These are phyloP conservation scores for Puntigrus tetrazona DNA, from an alignment of 2,113 vertebrate genomes.

Conservation along the genomic window DNA sequence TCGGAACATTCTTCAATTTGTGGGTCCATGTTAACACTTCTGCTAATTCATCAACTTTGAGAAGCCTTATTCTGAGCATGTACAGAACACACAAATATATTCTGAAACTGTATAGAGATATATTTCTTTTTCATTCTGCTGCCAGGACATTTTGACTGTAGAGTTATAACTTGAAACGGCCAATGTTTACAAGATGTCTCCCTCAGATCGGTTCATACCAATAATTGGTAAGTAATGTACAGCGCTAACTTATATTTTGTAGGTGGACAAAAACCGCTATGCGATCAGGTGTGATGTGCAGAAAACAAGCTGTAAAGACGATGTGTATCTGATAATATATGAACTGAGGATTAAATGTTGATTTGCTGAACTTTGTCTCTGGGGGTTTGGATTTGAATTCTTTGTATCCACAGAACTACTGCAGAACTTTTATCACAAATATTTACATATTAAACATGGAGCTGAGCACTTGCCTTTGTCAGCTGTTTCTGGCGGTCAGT, in stretches of 20 bases:
- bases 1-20: not conserved
- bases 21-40: not conserved
- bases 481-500: not conserved
- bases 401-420: not conserved
- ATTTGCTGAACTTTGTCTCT: slow-evolving; percentile 27
- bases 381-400: not conserved
- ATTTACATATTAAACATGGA: not conserved
- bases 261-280: slow-evolving; percentile 57
- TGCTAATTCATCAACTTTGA: slow-evolving; percentile 36
- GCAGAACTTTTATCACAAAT: not conserved
- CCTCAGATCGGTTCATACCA: slow-evolving; percentile 55
- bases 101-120: slow-evolving; percentile 35
- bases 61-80: slow-evolving; percentile 60
- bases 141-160: slow-evolving; percentile 49
- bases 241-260: slow-evolving; percentile 67
- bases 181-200: slow-evolving; percentile 62
- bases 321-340: slow-evolving; percentile 43
- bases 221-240: slow-evolving; percentile 63
- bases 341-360: slow-evolving; percentile 63
- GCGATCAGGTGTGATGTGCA: slow-evolving; percentile 52
- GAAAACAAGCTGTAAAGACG: slow-evolving; percentile 55
- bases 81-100: slow-evolving; percentile 48
- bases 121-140: slow-evolving; percentile 48
- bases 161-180: slow-evolving; percentile 49
- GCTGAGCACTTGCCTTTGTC: not conserved